phyloP scores from a whole-genome alignment of 2,113 vertebrate species.

The Gopherus evgoodei region DNA sequence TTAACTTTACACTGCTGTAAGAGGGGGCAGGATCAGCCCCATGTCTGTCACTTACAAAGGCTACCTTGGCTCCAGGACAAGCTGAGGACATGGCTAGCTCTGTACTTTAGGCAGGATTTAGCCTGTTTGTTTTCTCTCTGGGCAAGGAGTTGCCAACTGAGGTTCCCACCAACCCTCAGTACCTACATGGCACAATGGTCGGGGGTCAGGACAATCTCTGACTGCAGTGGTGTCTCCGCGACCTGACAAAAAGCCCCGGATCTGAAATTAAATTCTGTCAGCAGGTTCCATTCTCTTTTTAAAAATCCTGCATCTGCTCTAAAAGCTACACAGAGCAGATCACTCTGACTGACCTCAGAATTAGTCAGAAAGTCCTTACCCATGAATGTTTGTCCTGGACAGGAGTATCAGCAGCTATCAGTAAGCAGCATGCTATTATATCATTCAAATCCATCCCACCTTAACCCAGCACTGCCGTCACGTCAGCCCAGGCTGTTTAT shows the following conservation, averaged over 20 bases:
- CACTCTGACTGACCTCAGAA: not conserved
- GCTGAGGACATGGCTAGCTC: not conserved
- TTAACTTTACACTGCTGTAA: no score
- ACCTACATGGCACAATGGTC: not conserved
- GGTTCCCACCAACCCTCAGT: not conserved
- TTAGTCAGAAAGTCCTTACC: not conserved
- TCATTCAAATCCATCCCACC: not conserved
- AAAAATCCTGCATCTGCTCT: not conserved
- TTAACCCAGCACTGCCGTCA: not conserved
- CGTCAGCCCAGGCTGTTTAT: not conserved
- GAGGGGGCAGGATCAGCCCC: not conserved
- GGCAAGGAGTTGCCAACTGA: not conserved
- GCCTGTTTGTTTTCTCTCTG: not conserved
- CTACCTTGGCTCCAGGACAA: not conserved
- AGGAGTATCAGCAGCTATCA: not conserved
- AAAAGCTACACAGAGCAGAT: not conserved
- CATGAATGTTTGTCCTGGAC: no score
- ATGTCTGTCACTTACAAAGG: not conserved
- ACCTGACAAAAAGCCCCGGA: not conserved
- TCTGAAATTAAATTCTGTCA: not conserved
- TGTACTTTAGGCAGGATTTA: not conserved
- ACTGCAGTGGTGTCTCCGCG: not conserved
- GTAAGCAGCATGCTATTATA: not conserved
- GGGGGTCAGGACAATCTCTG: not conserved
- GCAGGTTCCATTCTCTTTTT: not conserved